These are phyloP conservation scores for Sarcophaga bullata DNA, from an alignment of 1,140 invertebrate species.

Conservation along the genomic window DNA sequence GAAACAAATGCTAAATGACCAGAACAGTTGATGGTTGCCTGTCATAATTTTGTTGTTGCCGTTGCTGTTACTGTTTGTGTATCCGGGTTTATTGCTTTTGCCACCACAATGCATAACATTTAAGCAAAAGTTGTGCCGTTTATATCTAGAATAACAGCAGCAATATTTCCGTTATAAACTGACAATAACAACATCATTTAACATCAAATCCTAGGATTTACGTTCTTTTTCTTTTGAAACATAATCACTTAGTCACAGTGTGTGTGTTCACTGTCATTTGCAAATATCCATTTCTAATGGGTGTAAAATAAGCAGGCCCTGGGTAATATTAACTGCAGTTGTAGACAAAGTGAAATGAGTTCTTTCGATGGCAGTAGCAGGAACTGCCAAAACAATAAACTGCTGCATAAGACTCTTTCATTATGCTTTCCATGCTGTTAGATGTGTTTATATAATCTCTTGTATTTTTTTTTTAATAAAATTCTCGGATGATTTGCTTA, in stretches of 20 bases:
- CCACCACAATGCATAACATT: background rate
- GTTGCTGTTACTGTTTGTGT: background rate
- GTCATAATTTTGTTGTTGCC: background rate
- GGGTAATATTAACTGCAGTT: background rate
- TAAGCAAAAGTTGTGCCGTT: background rate
- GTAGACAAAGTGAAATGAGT: background rate
- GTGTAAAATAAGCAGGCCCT: too few species aligned
- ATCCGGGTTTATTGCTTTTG: background rate
- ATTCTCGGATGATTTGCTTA: background rate
- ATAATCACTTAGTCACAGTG: background rate
- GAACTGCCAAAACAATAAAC: conserved; percentile 18
- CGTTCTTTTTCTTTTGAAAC: background rate
- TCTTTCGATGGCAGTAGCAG: background rate
- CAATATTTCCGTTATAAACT: conserved; percentile 25
- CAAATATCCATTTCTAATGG: too few species aligned
- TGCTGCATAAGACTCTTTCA: conserved; percentile 18
- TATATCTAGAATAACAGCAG: background rate
- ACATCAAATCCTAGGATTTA: conserved; percentile 10
- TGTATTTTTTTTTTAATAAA: background rate
- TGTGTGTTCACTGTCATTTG: too few species aligned
- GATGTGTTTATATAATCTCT: background rate
- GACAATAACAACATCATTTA: conserved; percentile 25
- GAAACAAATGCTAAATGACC: conserved; percentile 20
- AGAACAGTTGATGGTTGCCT: conserved; percentile 6
- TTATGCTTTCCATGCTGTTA: conserved; percentile 9